These are phyloP conservation scores for Sylvietta virens DNA, from an alignment of 2,113 vertebrate genomes.

Conservation along the genomic window DNA sequence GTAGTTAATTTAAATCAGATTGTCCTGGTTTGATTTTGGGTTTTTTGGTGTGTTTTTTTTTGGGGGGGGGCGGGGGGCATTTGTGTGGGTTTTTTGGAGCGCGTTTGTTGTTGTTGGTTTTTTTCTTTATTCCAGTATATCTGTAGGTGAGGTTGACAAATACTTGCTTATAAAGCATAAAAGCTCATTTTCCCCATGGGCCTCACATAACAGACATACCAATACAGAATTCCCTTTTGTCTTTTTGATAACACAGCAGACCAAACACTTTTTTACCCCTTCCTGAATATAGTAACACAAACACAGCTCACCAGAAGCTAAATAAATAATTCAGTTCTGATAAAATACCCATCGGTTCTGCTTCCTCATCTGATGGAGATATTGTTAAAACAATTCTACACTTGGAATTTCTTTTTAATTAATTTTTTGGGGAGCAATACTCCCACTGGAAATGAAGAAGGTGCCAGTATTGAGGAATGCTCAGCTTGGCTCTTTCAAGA, in stretches of 20 bases:
- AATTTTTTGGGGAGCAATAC: background rate
- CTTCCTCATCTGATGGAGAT: background rate
- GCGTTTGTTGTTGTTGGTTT: background rate
- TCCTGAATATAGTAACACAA: background rate
- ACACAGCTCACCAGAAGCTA: background rate
- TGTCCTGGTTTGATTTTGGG: background rate
- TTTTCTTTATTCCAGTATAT: background rate
- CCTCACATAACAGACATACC: background rate
- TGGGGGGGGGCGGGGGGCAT: too few species aligned
- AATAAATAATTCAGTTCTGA: background rate
- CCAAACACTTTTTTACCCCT: fast-evolving
- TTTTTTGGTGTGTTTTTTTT: too few species aligned
- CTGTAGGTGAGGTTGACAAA: background rate
- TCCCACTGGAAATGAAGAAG: background rate
- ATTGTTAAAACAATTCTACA: background rate
- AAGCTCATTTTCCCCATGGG: background rate
- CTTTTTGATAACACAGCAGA: background rate
- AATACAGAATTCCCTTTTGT: fast-evolving
- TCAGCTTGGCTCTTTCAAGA: too few species aligned
- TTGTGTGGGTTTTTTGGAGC: background rate
- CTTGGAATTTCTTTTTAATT: background rate
- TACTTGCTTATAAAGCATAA: background rate
- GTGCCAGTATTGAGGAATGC: fast-evolving
- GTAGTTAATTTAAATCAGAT: background rate
- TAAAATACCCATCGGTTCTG: background rate